phyloP scores from a whole-genome alignment of 2,797 vertebrate species.

The Coendou prehensilis region DNA sequence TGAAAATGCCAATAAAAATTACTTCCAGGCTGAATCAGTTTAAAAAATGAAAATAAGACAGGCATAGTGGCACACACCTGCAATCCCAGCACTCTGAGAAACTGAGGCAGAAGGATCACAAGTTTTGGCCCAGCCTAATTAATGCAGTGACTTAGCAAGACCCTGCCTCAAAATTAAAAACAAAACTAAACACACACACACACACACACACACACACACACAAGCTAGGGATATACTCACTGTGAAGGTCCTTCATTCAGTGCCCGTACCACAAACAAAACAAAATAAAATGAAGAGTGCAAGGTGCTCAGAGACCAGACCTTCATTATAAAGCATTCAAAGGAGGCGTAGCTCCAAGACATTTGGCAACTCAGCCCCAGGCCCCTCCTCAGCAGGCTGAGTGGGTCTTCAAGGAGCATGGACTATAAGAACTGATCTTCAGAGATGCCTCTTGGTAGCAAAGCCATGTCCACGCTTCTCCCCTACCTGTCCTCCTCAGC shows the following conservation, averaged over 20 bases:
- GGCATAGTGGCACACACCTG: neutral
- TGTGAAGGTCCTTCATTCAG: neutral
- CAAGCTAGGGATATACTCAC: neutral
- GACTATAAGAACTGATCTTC: slow-evolving; percentile 12
- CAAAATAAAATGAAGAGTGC: neutral
- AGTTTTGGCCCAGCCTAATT: neutral
- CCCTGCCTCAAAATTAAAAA: neutral
- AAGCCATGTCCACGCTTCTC: slow-evolving; percentile 17
- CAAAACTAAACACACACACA: neutral
- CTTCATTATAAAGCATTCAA: neutral
- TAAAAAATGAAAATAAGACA: neutral
- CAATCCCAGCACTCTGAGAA: neutral
- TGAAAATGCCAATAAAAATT: neutral
- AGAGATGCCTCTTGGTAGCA: slow-evolving; percentile 11
- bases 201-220: neutral
- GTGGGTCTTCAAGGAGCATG: neutral
- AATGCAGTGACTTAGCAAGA: neutral
- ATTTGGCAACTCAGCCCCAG: slow-evolving; percentile 30
- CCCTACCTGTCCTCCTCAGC: neutral
- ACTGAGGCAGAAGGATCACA: neutral
- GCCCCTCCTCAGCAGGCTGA: neutral
- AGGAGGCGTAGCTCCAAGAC: neutral
- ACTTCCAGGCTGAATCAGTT: neutral
- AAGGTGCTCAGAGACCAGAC: neutral
- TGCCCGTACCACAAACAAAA: neutral